Conservation (phyloP, 2,797 vertebrate genomes). For the Sardinella longiceps region DNA sequence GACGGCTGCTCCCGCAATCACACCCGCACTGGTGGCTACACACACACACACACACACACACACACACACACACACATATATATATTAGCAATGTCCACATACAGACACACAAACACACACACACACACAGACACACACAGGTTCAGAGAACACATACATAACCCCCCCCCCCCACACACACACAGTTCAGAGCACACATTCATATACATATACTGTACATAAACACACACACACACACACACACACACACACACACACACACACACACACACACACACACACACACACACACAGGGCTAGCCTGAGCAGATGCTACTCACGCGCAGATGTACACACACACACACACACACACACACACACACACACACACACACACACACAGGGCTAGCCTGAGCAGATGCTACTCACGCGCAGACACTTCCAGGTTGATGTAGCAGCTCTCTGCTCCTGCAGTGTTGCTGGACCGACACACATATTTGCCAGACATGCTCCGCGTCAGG, state of each 20-base stretch:
- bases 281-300: neutral
- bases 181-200: neutral
- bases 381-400: neutral
- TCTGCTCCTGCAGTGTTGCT: conserved; percentile 84
- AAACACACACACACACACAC: neutral
- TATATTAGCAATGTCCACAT: too few species aligned
- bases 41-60: conserved; percentile 1
- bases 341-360: neutral
- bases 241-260: neutral
- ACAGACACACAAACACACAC: conserved; percentile 26
- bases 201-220: neutral
- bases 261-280: neutral
- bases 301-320: neutral
- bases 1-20: conserved; percentile 84
- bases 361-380: neutral
- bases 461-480: conserved; percentile 86
- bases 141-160: neutral
- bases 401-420: conserved; percentile 87
- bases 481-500: conserved; percentile 87
- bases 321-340: neutral
- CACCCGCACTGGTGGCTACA: conserved; percentile 77
- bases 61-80: too few species aligned
- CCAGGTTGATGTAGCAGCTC: conserved; percentile 87
- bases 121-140: neutral
- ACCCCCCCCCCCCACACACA: neutral